Percentiles rank a stretch among this genome's conserved stretches.
These are phyloP conservation scores for Thunnus albacares DNA, from an alignment of 2,797 vertebrate species.

Conservation along the genomic window DNA sequence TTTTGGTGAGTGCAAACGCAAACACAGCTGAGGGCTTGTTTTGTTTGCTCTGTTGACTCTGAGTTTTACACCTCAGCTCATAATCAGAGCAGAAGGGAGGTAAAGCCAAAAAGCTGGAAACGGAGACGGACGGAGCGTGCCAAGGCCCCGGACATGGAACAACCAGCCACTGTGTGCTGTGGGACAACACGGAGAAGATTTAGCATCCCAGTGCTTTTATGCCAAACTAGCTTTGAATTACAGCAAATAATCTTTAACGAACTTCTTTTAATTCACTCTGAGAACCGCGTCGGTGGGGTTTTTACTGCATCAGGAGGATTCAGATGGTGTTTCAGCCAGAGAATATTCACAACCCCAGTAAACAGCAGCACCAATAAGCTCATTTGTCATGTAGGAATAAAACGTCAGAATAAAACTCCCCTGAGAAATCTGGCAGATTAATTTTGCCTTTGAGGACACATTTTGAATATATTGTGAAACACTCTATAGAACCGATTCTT, in stretches of 20 bases:
- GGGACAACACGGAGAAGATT: constrained; percentile 59
- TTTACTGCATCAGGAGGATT: neutral
- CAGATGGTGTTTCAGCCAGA: neutral
- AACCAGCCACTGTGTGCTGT: constrained; percentile 62
- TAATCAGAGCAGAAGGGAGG: constrained; percentile 58
- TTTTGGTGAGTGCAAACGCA: constrained; percentile 43
- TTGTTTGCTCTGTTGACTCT: constrained; percentile 71
- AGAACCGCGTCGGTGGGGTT: neutral
- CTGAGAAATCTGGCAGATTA: neutral
- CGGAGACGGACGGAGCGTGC: constrained; percentile 31
- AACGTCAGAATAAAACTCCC: constrained; percentile 1
- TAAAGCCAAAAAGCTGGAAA: constrained; percentile 19
- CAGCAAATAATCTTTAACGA: constrained; percentile 49
- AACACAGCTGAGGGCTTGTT: constrained; percentile 74
- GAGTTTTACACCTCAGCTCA: constrained; percentile 66
- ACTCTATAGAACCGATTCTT: neutral
- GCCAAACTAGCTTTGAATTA: constrained; percentile 38
- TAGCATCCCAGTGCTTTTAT: constrained; percentile 36
- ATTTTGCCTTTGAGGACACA: neutral
- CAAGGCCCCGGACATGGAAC: constrained; percentile 52
- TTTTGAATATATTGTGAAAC: neutral
- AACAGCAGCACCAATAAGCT: neutral
- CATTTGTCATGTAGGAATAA: neutral
- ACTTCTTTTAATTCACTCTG: constrained; percentile 44
- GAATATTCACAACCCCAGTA: neutral